Evolutionary conservation across 2,113 vertebrate genomes (phyloP).

Genomic region (Hypocryptadius cinnamomeus): DNA sequence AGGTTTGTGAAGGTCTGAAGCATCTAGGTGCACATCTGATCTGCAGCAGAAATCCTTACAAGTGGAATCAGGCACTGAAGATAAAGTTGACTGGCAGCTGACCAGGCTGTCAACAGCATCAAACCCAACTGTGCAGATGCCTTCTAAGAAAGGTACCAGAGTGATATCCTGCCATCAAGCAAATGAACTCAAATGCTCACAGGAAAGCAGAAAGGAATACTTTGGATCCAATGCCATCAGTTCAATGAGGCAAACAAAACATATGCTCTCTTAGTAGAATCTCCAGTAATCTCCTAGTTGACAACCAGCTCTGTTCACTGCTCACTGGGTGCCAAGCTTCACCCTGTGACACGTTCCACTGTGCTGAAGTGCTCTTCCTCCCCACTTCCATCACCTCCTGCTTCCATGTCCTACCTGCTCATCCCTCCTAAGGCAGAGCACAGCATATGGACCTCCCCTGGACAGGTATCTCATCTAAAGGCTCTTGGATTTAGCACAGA

Average conservation of each 20-base stretch:
- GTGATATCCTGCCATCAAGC: not conserved
- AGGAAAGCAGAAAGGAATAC: not conserved
- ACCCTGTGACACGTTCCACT: not conserved
- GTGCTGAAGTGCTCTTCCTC: not conserved
- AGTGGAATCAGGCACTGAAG: slow-evolving; percentile 10
- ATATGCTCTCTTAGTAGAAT: not conserved
- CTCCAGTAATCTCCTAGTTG: not conserved
- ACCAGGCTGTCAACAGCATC: slow-evolving; percentile 44
- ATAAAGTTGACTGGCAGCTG: slow-evolving; percentile 38
- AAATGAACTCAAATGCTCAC: not conserved
- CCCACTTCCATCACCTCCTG: not conserved
- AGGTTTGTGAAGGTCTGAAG: not conserved
- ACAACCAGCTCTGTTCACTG: not conserved
- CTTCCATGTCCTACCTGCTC: not conserved
- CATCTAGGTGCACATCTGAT: not conserved
- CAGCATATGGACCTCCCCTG: not conserved
- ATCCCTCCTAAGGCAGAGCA: not conserved
- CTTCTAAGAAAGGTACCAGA: slow-evolving; percentile 24
- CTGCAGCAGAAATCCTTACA: not conserved
- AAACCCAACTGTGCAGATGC: not conserved
- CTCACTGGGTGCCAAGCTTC: not conserved
- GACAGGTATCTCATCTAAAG: not conserved
- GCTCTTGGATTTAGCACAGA: not conserved
- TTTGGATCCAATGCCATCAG: not conserved
- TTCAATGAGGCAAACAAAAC: slow-evolving; percentile 7